Conservation (phyloP, 2,797 vertebrate genomes). For the Sebastiscus albofasciatus region DNA sequence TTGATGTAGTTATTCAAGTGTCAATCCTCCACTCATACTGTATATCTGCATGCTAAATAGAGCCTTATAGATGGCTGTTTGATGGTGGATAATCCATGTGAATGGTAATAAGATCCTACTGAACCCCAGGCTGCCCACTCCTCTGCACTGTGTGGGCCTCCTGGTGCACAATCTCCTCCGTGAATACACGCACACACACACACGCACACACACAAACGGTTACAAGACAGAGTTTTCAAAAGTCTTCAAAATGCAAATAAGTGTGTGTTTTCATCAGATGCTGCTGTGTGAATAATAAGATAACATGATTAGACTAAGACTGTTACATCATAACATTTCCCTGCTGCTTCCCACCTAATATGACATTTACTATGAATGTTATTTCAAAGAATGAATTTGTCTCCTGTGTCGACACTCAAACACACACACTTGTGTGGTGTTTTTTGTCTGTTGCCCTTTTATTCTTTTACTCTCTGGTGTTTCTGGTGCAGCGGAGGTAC, state of each 20-base stretch:
- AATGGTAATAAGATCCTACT: constrained; percentile 7
- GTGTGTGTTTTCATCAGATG: too few relatives aligned
- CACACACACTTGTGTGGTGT: not conserved
- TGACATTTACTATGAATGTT: not conserved
- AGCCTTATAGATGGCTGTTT: constrained; percentile 9
- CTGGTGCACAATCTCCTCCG: not conserved
- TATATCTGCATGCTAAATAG: constrained; percentile 13
- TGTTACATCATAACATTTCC: not conserved
- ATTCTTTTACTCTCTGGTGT: not conserved
- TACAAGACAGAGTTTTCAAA: not conserved
- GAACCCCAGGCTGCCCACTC: constrained; percentile 19
- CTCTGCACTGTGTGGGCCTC: constrained; percentile 20
- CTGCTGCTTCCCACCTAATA: not conserved
- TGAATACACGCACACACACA: constrained; percentile 2
- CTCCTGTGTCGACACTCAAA: not conserved
- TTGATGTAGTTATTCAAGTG: not conserved
- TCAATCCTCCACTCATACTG: not conserved
- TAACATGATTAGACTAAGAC: constrained; percentile 6
- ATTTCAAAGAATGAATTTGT: not conserved
- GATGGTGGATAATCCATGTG: constrained; percentile 7
- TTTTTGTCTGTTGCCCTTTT: not conserved
- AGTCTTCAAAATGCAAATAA: not conserved
- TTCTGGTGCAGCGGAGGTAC: not conserved
- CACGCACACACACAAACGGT: not conserved
- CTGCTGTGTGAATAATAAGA: constrained; percentile 1